These are phyloP conservation scores for Cerastis rubricosa DNA, from an alignment of 2,888 invertebrate species.

Conservation along the genomic window DNA sequence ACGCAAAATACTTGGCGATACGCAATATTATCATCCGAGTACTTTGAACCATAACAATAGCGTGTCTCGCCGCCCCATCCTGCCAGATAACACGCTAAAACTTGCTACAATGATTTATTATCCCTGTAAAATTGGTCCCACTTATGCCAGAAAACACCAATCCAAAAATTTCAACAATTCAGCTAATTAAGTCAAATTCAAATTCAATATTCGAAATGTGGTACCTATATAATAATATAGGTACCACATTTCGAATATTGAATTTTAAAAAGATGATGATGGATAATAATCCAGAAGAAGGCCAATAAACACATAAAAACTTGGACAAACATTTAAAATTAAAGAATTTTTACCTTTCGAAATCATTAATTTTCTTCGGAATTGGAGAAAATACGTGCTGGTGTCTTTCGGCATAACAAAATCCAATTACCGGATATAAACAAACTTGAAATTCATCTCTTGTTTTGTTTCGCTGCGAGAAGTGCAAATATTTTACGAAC, in stretches of 20 bases:
- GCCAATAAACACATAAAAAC: background rate
- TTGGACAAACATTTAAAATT: background rate
- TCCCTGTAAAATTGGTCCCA: conserved; percentile 32
- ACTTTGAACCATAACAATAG: conserved; percentile 74
- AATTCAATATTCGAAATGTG: background rate
- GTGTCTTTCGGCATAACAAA: conserved; percentile 1
- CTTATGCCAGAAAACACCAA: conserved; percentile 10
- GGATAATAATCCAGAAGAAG: too few species aligned
- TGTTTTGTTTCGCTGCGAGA: conserved; percentile 57
- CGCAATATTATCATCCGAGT: conserved; percentile 68
- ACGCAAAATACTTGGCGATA: conserved; percentile 72
- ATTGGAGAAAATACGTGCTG: background rate
- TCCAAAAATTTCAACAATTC: background rate
- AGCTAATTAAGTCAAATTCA: background rate
- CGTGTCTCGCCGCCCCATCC: conserved; percentile 43
- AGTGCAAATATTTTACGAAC: conserved; percentile 53
- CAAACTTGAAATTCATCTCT: conserved; percentile 46
- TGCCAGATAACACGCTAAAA: conserved; percentile 59
- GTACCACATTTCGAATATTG: background rate
- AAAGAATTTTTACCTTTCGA: background rate
- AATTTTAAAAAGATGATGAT: too few species aligned
- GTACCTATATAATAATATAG: too few species aligned
- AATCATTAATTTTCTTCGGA: conserved; percentile 4
- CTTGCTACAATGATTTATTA: conserved; percentile 62
- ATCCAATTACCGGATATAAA: conserved; percentile 38